Base-by-base conservation (phyloP, 2,888 invertebrate species). In the Luperina nickerlii region DNA sequence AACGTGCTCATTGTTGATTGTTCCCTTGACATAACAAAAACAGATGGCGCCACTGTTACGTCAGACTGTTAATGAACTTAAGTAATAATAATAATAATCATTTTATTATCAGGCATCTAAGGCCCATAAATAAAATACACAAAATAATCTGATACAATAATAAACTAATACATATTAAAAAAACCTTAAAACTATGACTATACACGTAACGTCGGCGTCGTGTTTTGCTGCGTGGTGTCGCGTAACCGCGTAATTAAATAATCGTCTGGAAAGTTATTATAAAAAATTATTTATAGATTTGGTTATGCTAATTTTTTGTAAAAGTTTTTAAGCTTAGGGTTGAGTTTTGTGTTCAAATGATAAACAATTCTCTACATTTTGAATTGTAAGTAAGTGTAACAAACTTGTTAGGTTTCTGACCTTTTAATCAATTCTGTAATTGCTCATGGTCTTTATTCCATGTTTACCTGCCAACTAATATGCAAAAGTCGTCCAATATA, bases 21-120 rank as follows among this genome's bases (percentile, higher is more conserved):
- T 38, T 38, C 6, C 38, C 38, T 38, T 38, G 5, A 38, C 38
- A 38, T 0, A 38, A 38, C 5, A 38, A 77, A 77, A 83, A 85
- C 87, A 88, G 87, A 88, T 86, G 87, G 83, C 88, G 82, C 84
- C 87, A 72, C 76, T 48, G 74, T 76, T 70, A 73, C 6, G 38
- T 38, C 38, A 38, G 38, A 38, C 38, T 38, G 5, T 38, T 38
- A 38, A 38, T 38, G 38, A 38, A 38, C 38, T 38, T 38, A 38
- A 38, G 38, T 38, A 6, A 32, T 32, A 32, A 32, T 32, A 32
- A 32, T 1, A 32, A 32, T 32, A 32, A 32, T 32, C 32, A 32
- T 32, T 32, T 32, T 32, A 32, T 32, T 32, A 32, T 32, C 32
- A 32, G 32, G 32, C 32, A 32, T 32, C 32, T 32, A 32, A 32